Percentiles rank a stretch among this genome's conserved stretches.
These are phyloP conservation scores for Graptemys geographica DNA, from an alignment of 2,797 vertebrate species.

Conservation along the genomic window DNA sequence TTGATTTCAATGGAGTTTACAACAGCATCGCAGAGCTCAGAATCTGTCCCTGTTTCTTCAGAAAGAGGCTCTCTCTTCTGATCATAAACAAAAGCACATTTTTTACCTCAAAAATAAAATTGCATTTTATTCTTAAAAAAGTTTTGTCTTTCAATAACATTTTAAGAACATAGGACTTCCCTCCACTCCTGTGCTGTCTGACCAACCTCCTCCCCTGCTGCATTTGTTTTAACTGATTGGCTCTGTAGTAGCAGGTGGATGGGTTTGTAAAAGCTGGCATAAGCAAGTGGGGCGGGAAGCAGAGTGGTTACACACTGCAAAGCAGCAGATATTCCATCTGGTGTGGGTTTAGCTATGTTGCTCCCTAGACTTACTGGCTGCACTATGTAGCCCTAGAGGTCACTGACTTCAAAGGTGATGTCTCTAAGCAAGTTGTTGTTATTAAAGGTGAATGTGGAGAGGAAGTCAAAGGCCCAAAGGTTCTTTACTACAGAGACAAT, in stretches of 20 bases:
- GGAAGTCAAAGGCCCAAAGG: background rate
- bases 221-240: background rate
- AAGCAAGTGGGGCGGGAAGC: background rate
- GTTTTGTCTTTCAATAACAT: background rate
- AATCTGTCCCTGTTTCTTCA: background rate
- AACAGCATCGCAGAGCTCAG: background rate
- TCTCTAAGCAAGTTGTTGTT: background rate
- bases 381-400: background rate
- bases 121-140: background rate
- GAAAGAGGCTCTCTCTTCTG: background rate
- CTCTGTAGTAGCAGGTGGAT: background rate
- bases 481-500: background rate
- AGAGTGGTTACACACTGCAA: background rate
- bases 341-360: background rate
- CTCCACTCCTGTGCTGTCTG: background rate
- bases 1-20: background rate
- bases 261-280: background rate
- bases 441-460: background rate
- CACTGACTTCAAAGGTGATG: background rate
- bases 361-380: background rate
- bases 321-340: background rate
- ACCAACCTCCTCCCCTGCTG: background rate
- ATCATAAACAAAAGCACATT: background rate
- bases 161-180: background rate
- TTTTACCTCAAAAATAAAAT: background rate